Percentiles rank a stretch among this genome's conserved stretches.
Evolutionary conservation across 2,888 invertebrate genomes (phyloP).

Genomic region (Invenusta paracnida): DNA sequence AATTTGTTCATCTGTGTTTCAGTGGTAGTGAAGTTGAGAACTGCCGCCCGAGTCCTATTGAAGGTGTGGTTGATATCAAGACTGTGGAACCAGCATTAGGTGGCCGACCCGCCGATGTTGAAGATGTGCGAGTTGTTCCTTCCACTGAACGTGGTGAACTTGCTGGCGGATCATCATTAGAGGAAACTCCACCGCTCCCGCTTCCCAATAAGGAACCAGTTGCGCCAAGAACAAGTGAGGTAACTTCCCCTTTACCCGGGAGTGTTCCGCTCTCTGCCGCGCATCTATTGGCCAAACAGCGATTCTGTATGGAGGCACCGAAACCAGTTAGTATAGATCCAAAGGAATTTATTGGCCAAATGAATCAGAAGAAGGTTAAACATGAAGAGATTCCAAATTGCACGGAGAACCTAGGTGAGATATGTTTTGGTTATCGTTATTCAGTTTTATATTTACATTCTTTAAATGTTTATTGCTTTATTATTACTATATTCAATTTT

Average conservation of each 20-base stretch:
- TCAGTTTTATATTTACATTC: too few relatives aligned
- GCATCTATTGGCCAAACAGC: constrained; percentile 22
- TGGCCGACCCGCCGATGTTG: not conserved
- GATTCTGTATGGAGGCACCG: constrained; percentile 36
- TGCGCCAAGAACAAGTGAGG: not conserved
- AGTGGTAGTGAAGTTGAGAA: not conserved
- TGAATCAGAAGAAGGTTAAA: constrained; percentile 1
- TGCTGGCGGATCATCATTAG: not conserved
- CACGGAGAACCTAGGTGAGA: not conserved
- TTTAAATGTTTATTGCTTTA: too few relatives aligned
- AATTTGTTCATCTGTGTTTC: not conserved
- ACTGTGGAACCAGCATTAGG: not conserved
- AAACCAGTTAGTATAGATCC: constrained; percentile 38
- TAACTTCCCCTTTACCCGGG: not conserved
- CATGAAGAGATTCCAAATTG: not conserved
- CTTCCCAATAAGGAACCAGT: not conserved
- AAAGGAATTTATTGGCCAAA: constrained; percentile 34
- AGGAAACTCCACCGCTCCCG: constrained; percentile 14
- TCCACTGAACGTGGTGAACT: not conserved
- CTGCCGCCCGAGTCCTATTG: not conserved
- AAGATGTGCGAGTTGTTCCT: not conserved
- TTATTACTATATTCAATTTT: too few relatives aligned
- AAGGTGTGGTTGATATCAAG: constrained; percentile 3
- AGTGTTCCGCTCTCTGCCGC: not conserved
- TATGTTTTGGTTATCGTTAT: too few relatives aligned